Base-by-base conservation (phyloP, 2,113 vertebrate genomes). In the Morphnarchus princeps region DNA sequence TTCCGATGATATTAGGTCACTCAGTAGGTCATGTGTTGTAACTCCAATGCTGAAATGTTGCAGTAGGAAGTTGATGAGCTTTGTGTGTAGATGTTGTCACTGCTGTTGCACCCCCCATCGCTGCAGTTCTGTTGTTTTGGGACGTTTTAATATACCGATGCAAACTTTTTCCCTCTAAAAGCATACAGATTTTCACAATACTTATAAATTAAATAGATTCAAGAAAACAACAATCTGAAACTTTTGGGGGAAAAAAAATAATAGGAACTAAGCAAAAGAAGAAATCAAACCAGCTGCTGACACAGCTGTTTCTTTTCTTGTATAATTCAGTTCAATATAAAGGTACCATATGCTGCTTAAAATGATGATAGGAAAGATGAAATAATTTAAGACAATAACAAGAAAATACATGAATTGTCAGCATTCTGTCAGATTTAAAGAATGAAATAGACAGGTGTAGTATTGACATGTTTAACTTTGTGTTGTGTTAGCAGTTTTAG, bases 391-490 rank as follows among this genome's bases (percentile, higher is more conserved):
- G 98, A 98, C 98, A 98, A 98, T 98, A 98, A 98, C 98, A 98
- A 99, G 99, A 98, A 98, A 99, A 98, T 98, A 98, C 98, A 97
- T 98, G 98, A 99, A 99, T 98, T 98, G 99, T 99, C 99, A 99
- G 99, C 99, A 97, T 99, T 99, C 99, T 99, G 99, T 99, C 99
- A 99, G 98, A 97, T 98, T 98, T 96, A 98, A 98, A 98, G 97
- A 98, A 98, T 97, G 97, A 98, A 98, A 97, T 94, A 98, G 98
- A 98, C 98, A 98, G 98, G 98, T 98, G 97, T 97, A 97, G 98
- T 98, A 98, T 98, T 99, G 98, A 98, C 98, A 98, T 97, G 98
- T 98, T 98, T 99, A 98, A 98, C 98, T 99, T 99, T 99, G 98
- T 98, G 98, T 98, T 98, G 98, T 91, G 98, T 98, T 99, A 97